Evolutionary conservation across 2,888 invertebrate species (phyloP).

Genomic region (Chirona hameri): DNA sequence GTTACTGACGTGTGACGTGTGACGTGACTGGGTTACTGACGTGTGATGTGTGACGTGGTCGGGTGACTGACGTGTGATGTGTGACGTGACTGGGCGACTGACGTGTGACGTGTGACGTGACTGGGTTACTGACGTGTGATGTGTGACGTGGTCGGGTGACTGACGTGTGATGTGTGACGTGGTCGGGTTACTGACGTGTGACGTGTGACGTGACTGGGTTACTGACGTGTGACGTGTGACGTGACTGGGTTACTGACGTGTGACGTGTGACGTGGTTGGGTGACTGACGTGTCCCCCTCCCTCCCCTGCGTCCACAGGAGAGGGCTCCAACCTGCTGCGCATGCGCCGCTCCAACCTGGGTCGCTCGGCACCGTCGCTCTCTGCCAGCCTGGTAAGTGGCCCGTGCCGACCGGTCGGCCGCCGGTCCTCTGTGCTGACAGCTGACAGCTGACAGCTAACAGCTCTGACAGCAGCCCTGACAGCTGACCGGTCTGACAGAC

Average conservation of each 20-base stretch:
- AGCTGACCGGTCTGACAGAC: background rate
- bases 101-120: background rate
- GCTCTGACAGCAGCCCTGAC: too few species aligned
- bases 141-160: background rate
- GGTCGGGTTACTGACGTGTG: background rate
- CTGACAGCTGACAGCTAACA: background rate
- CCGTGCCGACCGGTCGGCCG: too few species aligned
- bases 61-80: background rate
- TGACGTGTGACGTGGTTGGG: too few species aligned
- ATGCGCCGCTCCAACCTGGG: slow-evolving; percentile 85
- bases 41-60: background rate
- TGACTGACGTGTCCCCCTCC: too few species aligned
- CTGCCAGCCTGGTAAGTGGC: slow-evolving; percentile 51
- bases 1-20: background rate
- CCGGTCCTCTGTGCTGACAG: too few species aligned
- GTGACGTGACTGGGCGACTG: background rate
- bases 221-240: too few species aligned
- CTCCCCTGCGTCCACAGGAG: slow-evolving; percentile 42
- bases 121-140: background rate
- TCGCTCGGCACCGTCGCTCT: slow-evolving; percentile 90
- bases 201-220: too few species aligned
- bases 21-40: too few species aligned
- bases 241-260: too few species aligned
- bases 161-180: background rate
- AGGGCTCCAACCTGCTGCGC: slow-evolving; percentile 70